Evolutionary conservation across 2,888 invertebrate genomes (phyloP), one percentile per base, ranked within the genome.

Genomic region (Chrysolina americana): DNA sequence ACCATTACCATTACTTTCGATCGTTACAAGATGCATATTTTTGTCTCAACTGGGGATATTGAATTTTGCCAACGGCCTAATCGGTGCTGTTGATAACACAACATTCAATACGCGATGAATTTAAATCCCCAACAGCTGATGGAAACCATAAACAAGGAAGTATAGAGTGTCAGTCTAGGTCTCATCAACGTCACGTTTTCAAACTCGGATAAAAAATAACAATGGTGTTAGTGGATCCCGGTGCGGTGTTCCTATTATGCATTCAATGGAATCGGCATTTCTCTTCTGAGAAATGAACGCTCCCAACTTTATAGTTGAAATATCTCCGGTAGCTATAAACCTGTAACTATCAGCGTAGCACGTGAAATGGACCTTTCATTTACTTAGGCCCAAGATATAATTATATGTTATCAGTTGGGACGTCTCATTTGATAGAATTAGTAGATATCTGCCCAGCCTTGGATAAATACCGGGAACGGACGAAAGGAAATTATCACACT

Each of bases 231-330:
- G 75, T 70, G 70, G 65, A 73, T 73, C 73, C 65, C 70, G 64
- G 28, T 68, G 69, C 65, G 36, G 28, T 64, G 74, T 65, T 53
- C 66, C 21, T 48, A 41, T 68, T 66, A 75, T 71, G 69, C 72
- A 78, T 78, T 78, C 78, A 48, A 72, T 56, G 76, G 74, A 78
- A 78, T 74, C 75, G 76, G 70, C 78, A 69, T 75, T 74, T 72
- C 78, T 75, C 71, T 72, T 77, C 74, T 66, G 17, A 70, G 77
- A 75, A 74, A 77, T 66, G 71, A 62, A 64, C 47, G 71, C 74
- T 70, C 50, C 68, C 41, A 53, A 68, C 68, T 68, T 53, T n/a
- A n/a, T 53, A 41, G 56, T 68, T 28, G 21, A 50, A 66, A 66
- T 68, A 68, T 53, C 68, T 68, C 53, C 68, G 53, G 68, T 48